These are phyloP conservation scores for Harlomillsia oculata DNA, from an alignment of 1,140 invertebrate species.

Conservation along the genomic window DNA sequence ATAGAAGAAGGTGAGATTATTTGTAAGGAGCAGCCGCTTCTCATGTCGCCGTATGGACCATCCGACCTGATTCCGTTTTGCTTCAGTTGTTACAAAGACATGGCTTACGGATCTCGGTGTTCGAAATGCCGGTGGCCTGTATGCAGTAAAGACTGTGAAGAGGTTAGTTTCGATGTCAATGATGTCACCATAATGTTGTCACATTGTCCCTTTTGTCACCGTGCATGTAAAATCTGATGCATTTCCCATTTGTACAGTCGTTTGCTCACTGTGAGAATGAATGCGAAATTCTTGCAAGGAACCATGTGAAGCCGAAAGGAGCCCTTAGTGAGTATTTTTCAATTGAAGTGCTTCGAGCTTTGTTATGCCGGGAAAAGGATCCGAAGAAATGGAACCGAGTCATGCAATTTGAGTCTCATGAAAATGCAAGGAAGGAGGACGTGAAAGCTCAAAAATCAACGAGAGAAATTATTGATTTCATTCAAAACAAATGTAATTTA, in stretches of 20 bases:
- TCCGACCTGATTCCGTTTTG: constrained; percentile 17
- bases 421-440: neutral
- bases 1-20: constrained; percentile 26
- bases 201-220: too few species aligned
- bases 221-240: too few species aligned
- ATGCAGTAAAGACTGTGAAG: constrained; percentile 14
- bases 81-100: constrained; percentile 22
- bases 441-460: neutral
- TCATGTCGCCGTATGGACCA: constrained; percentile 5
- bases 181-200: too few species aligned
- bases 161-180: too few species aligned
- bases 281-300: constrained; percentile 8
- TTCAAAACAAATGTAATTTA: constrained; percentile 17
- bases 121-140: constrained; percentile 25
- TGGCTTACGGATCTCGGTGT: constrained; percentile 12
- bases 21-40: constrained; percentile 5
- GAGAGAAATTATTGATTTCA: constrained; percentile 6
- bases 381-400: constrained; percentile 13
- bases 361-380: constrained; percentile 6
- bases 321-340: constrained; percentile 8
- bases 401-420: constrained; percentile 20
- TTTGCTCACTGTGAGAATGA: constrained; percentile 13
- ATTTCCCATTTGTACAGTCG: too few species aligned
- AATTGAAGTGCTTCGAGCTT: constrained; percentile 16
- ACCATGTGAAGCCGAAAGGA: neutral